Base-by-base conservation (phyloP, 2,113 vertebrate genomes). In the Gadus macrocephalus region DNA sequence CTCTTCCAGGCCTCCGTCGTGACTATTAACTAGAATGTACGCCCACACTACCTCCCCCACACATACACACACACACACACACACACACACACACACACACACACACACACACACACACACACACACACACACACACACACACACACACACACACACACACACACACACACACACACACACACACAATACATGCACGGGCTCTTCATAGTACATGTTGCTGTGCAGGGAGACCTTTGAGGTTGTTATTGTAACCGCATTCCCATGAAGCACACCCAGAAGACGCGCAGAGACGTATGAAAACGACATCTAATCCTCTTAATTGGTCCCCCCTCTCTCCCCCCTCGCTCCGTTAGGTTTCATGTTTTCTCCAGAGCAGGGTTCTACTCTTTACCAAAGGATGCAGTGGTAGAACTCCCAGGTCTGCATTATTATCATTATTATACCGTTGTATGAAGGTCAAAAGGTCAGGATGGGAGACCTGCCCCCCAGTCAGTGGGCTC, bases 121-220 rank as follows among this genome's bases (percentile, higher is more conserved):
- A 76, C 81, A 74, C 81, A 84, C 72, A 85, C 85, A 79, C 28
- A 77, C 72, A 70, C 68, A 25, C 60, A 35, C 38, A 62, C 69
- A 67, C 67, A 66, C 28, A 25, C 78, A 76, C 68, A 76, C 81
- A 74, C 81, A 84, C 72, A 85, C 85, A 79, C 28, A 77, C 72
- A 70, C 74, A 58, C 66, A 56, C 67, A 12, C 67, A 66, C 58
- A 65, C 71, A 68, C 58, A 66, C 63, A 71, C 20, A 20, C 1
- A 20, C 1, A 69, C 70, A 64, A 66, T 73, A 76, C 11, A 14
- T 49, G 12, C 42, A 9, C 2, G 12, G 38, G 42, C 42, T 49
- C 42, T 49, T 9, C 14, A 49, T 14, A 49, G 8, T 49, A 14
- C 7, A 12, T 49, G 42, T 12, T 49, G 42, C 42, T 49, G 2